phyloP scores from a whole-genome alignment of 1,140 invertebrate genomes.

The Catajapyx aquilonaris region DNA sequence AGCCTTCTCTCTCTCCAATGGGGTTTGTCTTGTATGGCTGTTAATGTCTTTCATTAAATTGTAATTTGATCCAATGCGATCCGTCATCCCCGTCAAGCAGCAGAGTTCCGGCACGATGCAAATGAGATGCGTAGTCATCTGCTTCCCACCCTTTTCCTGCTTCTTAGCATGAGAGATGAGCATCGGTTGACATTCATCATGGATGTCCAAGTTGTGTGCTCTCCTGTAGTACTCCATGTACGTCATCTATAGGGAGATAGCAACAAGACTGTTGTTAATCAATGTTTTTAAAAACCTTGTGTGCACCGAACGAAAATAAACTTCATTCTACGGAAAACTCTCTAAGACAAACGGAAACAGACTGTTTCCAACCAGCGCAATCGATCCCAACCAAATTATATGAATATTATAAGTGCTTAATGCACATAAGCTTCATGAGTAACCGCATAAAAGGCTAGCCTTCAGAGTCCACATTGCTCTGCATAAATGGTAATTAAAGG shows the following conservation, averaged over 20 bases:
- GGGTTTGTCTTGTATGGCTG: constrained; percentile 48
- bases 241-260: constrained; percentile 25
- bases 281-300: too few species aligned
- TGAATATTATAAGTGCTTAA: too few species aligned
- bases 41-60: constrained; percentile 63
- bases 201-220: constrained; percentile 42
- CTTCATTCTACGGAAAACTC: too few species aligned
- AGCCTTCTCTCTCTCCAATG: constrained; percentile 40
- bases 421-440: too few species aligned
- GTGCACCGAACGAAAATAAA: too few species aligned
- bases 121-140: constrained; percentile 33
- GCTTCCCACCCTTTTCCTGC: constrained; percentile 13
- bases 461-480: too few species aligned
- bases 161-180: constrained; percentile 33
- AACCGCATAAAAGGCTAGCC: too few species aligned
- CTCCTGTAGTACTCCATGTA: constrained; percentile 57
- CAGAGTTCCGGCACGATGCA: constrained; percentile 65
- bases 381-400: too few species aligned
- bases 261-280: neutral
- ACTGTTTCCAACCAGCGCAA: too few species aligned
- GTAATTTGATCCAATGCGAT: constrained; percentile 29
- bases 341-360: too few species aligned
- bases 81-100: constrained; percentile 47
- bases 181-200: constrained; percentile 56
- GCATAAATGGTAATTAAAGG: too few species aligned